Conservation (phyloP, 2,888 invertebrate species). For the Tachina lurida region DNA sequence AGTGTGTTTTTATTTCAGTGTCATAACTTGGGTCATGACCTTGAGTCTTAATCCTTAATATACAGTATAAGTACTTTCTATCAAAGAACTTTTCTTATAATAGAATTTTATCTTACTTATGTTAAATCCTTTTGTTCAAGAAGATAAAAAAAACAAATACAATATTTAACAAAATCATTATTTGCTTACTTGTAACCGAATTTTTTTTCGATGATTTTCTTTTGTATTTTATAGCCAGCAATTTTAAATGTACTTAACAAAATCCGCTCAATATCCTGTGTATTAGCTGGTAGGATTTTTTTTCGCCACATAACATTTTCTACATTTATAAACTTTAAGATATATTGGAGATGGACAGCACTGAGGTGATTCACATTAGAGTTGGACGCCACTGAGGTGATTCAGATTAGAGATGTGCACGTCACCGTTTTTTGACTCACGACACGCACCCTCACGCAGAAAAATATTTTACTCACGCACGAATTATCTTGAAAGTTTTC, state of each 20-base stretch:
- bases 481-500: too few relatives aligned
- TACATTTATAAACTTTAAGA: constrained; percentile 58
- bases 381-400: too few relatives aligned
- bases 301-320: constrained; percentile 22
- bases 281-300: constrained; percentile 36
- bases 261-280: constrained; percentile 55
- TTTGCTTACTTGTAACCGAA: constrained; percentile 5
- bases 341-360: too few relatives aligned
- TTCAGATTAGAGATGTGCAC: too few relatives aligned
- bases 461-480: too few relatives aligned
- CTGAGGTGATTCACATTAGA: too few relatives aligned
- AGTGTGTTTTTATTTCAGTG: too few relatives aligned
- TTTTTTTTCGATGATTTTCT: not conserved
- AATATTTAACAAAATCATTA: constrained; percentile 12
- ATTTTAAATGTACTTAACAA: constrained; percentile 55
- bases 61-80: constrained; percentile 40
- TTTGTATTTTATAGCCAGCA: constrained; percentile 44
- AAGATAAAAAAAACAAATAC: not conserved
- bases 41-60: not conserved
- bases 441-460: too few relatives aligned
- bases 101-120: constrained; percentile 34
- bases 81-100: constrained; percentile 10
- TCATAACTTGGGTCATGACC: not conserved
- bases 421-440: too few relatives aligned
- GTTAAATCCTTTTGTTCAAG: not conserved